Base-by-base conservation (phyloP, 2,113 vertebrate species). In the Engraulis encrasicolus region DNA sequence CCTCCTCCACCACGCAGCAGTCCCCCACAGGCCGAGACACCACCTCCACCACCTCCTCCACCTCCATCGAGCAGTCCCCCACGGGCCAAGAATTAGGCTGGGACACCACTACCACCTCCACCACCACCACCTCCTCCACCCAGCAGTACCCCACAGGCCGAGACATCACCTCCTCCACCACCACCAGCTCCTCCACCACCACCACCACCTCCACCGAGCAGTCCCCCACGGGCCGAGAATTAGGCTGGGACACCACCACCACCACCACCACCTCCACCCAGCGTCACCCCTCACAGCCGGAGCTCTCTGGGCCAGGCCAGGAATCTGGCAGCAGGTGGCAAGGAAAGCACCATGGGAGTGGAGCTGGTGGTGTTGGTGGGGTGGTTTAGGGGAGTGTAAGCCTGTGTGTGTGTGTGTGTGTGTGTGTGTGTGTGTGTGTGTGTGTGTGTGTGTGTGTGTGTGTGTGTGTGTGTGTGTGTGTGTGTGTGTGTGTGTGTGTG, bases 261-360 rank as follows among this genome's bases (percentile, higher is more conserved):
- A 54, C 12, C 50, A 27, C n/a, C n/a, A n/a, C n/a, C 58, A 12
- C 7, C 58, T 27, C 58, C 58, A 66, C 17, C 52, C 52, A 19
- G 52, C 4, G 20, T 20, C 20, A 23, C 61, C 58, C 58, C 58
- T 27, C 58, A 23, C n/a, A n/a, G n/a, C n/a, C n/a, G n/a, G n/a
- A n/a, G n/a, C n/a, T n/a, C n/a, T n/a, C n/a, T n/a, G 66, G 66
- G 23, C 34, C 66, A 74, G 23, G 31, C 66, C 78, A 61, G 36
- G 79, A 84, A 71, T 71, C 19, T 6, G 17, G 78, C 66, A 80
- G 79, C 83, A 84, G 83, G 78, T 84, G 83, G 83, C 78, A 61
- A 54, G n/a, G n/a, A 45, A 5, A 9, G 40, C 40, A 3, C 9
- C 40, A 9, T 45, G 40, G 40, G 40, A 9, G 3, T 45, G 3